Evolutionary conservation across 2,113 vertebrate genomes (phyloP).

Genomic region (Prochilodus magdalenae): DNA sequence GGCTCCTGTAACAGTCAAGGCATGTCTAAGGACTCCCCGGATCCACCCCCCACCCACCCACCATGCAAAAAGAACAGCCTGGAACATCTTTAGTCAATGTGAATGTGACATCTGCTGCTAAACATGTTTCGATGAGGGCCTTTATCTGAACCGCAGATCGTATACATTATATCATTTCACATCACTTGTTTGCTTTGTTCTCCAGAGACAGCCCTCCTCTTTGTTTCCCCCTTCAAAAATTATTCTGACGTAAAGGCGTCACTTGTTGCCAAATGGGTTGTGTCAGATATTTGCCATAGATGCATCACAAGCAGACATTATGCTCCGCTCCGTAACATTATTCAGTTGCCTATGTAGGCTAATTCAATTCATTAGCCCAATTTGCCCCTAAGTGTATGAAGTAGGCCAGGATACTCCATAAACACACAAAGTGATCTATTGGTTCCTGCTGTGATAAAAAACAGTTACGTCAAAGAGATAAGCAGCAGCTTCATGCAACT

Average conservation of each 20-base stretch:
- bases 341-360: neutral
- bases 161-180: conserved; percentile 51
- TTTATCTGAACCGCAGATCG: neutral
- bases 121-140: conserved; percentile 21
- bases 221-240: conserved; percentile 56
- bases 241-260: conserved; percentile 24
- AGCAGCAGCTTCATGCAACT: neutral
- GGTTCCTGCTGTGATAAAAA: neutral
- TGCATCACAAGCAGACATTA: neutral
- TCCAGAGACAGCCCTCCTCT: conserved; percentile 54
- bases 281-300: conserved; percentile 21
- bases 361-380: neutral
- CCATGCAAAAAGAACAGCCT: conserved; percentile 26
- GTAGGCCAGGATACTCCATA: neutral
- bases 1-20: conserved; percentile 23
- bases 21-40: conserved; percentile 12
- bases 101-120: neutral
- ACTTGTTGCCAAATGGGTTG: conserved; percentile 47
- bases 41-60: conserved; percentile 23
- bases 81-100: conserved; percentile 31
- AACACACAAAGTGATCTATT: neutral
- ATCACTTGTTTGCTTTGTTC: conserved; percentile 64
- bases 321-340: neutral
- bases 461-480: neutral
- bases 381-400: neutral